A percentile compares a stretch with the other conserved stretches of the same genome.
phyloP scores from a whole-genome alignment of 2,888 invertebrate species.

The Philhelius pedissequus region DNA sequence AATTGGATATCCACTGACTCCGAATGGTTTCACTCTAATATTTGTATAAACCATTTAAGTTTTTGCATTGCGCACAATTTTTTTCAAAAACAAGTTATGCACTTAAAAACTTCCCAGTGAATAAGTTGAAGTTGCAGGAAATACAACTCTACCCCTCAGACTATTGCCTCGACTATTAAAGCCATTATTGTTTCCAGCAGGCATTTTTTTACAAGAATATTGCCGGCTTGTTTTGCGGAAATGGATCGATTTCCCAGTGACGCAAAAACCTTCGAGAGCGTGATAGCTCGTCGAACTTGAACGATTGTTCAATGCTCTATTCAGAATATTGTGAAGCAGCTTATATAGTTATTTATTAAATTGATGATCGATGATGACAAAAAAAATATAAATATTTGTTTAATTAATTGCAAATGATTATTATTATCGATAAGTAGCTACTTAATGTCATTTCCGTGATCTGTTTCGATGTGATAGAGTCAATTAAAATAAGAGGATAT shows the following conservation, averaged over 20 bases:
- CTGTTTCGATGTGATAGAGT: background rate
- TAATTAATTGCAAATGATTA: slow-evolving; percentile 34
- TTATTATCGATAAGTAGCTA: slow-evolving; percentile 41
- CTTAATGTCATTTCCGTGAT: slow-evolving; percentile 42
- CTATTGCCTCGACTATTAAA: background rate
- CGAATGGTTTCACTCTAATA: too few relatives aligned
- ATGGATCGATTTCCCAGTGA: background rate
- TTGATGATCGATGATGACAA: slow-evolving; percentile 14
- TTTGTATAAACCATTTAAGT: too few relatives aligned
- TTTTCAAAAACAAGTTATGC: too few relatives aligned
- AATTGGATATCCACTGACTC: too few relatives aligned
- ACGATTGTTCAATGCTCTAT: background rate
- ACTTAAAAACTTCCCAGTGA: too few relatives aligned
- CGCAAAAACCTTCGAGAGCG: background rate
- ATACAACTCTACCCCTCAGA: background rate
- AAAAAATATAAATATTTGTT: background rate
- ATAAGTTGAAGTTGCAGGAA: too few relatives aligned
- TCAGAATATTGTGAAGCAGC: background rate
- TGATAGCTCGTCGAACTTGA: slow-evolving; percentile 10
- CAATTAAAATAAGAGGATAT: background rate
- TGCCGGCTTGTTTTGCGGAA: slow-evolving; percentile 1
- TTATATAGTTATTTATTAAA: background rate
- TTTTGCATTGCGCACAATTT: too few relatives aligned
- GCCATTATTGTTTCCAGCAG: background rate
- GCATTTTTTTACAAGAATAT: background rate